Conservation (phyloP, 2,797 vertebrate genomes). For the Nannoperca obscura region DNA sequence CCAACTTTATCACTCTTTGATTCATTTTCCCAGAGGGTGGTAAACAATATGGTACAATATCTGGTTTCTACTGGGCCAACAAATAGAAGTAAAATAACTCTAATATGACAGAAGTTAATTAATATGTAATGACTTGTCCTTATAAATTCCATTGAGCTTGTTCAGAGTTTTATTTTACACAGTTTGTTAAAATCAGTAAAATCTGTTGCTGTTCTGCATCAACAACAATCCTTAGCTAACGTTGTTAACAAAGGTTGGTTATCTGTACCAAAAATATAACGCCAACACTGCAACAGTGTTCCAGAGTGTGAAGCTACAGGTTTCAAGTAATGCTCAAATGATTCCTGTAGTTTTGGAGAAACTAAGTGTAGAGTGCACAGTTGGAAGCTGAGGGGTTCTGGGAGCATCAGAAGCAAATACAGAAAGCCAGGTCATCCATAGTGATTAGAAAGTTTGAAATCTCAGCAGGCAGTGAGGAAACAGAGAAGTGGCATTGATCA, state of each 20-base stretch:
- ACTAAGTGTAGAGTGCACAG: neutral
- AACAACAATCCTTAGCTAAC: neutral
- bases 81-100: slow-evolving; percentile 1
- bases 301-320: neutral
- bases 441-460: slow-evolving; percentile 12
- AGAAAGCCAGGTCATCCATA: slow-evolving; percentile 10
- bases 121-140: slow-evolving; percentile 21
- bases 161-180: neutral
- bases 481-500: slow-evolving; percentile 11
- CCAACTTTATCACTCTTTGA: slow-evolving; percentile 11
- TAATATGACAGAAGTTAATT: slow-evolving; percentile 11
- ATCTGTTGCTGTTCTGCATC: neutral
- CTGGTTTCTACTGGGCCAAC: slow-evolving; percentile 14
- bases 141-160: slow-evolving; percentile 21
- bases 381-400: neutral
- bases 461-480: neutral
- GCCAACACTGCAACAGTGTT: neutral
- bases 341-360: neutral
- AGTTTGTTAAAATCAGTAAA: slow-evolving; percentile 1
- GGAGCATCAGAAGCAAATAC: neutral
- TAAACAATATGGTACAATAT: slow-evolving; percentile 19
- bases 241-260: neutral
- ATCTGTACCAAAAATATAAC: neutral
- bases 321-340: slow-evolving; percentile 1
- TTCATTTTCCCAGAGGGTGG: slow-evolving; percentile 26